Percentiles rank a stretch among this genome's conserved stretches.
Evolutionary conservation across 2,888 invertebrate genomes (phyloP).

Genomic region (Eulithis testata): DNA sequence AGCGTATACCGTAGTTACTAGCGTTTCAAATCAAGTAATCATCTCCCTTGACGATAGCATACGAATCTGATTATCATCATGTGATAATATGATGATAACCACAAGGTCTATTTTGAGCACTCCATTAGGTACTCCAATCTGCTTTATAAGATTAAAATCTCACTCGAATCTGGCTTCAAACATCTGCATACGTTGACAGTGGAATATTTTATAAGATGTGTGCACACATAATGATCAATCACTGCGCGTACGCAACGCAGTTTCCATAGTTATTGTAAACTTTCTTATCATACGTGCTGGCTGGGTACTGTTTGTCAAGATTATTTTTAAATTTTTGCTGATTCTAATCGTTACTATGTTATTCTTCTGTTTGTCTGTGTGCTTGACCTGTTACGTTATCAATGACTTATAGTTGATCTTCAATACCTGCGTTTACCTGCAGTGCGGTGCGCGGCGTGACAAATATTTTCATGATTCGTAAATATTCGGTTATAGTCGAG

Average conservation of each 20-base stretch:
- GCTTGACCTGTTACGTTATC: neutral
- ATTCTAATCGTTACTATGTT: neutral
- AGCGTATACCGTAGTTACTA: too few species aligned
- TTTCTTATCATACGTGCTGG: constrained; percentile 32
- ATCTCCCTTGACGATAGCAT: too few species aligned
- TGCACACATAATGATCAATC: constrained; percentile 39
- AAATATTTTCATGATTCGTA: too few species aligned
- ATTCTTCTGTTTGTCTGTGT: neutral
- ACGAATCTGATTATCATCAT: neutral
- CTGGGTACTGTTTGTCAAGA: constrained; percentile 26
- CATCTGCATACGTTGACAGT: constrained; percentile 28
- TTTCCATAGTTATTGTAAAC: constrained; percentile 37
- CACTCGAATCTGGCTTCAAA: constrained; percentile 11
- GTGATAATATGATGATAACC: neutral
- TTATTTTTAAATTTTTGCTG: constrained; percentile 31
- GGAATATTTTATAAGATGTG: constrained; percentile 42
- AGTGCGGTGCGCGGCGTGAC: too few species aligned
- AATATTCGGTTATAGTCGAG: too few species aligned
- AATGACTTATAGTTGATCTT: too few species aligned
- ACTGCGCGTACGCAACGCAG: constrained; percentile 25
- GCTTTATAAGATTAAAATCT: neutral
- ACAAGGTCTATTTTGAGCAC: neutral
- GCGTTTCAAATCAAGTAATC: too few species aligned
- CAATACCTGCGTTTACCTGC: too few species aligned
- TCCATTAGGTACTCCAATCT: neutral